These are phyloP conservation scores for Falco rusticolus DNA, from an alignment of 2,797 vertebrate species.

Conservation along the genomic window DNA sequence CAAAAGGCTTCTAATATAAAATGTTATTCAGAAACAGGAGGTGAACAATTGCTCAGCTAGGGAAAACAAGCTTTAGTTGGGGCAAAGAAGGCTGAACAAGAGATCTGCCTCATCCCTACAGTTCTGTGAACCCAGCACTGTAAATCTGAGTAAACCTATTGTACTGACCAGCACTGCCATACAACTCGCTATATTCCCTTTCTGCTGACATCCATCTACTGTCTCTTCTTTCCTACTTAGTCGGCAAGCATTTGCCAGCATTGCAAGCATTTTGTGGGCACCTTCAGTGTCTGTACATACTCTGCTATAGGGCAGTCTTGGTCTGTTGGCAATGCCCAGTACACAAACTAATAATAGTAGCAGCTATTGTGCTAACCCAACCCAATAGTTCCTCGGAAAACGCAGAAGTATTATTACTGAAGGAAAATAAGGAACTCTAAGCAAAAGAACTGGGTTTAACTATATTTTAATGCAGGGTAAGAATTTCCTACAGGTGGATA, in stretches of 20 bases:
- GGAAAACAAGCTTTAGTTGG: not conserved
- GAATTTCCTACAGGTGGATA: not conserved
- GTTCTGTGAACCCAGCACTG: not conserved
- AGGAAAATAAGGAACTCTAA: not conserved
- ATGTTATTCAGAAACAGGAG: not conserved
- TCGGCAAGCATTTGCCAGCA: not conserved
- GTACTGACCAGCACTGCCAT: not conserved
- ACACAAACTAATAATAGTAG: not conserved
- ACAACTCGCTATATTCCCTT: rapidly evolving
- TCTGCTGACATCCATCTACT: not conserved
- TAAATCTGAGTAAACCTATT: not conserved
- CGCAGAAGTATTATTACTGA: not conserved
- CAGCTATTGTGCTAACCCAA: not conserved
- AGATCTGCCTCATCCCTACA: not conserved
- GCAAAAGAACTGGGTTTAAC: not conserved
- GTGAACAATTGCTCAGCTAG: not conserved
- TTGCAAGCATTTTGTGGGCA: not conserved
- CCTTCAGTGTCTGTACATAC: not conserved
- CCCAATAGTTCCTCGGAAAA: not conserved
- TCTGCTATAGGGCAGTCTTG: not conserved
- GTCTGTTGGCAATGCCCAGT: not conserved
- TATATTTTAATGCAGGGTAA: not conserved
- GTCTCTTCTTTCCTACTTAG: not conserved
- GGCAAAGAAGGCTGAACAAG: not conserved
- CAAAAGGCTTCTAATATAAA: not conserved